Conservation (phyloP, 2,113 vertebrate genomes). For the Neotragus pygmaeus region DNA sequence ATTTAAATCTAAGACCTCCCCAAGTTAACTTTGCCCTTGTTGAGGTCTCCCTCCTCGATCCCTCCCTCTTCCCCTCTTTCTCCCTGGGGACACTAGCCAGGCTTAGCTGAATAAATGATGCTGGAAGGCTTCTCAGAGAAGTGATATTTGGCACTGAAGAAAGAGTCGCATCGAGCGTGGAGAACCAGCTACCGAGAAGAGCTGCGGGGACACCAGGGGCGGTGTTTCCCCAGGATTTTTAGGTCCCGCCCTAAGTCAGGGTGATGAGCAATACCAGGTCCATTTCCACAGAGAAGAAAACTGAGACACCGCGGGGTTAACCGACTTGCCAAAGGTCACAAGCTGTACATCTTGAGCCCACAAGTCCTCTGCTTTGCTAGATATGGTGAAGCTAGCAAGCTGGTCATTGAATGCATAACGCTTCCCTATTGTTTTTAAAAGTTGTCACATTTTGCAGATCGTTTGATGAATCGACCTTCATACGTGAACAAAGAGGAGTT, state of each 20-base stretch:
- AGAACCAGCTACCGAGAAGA: background rate
- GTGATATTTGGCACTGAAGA: background rate
- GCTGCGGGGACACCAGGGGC: background rate
- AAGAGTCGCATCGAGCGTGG: rapidly evolving
- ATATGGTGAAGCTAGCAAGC: background rate
- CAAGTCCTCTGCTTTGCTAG: background rate
- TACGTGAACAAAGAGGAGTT: background rate
- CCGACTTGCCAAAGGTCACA: background rate
- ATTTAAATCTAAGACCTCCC: background rate
- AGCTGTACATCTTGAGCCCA: background rate
- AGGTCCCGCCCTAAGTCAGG: background rate
- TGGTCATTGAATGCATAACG: background rate
- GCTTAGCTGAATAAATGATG: background rate
- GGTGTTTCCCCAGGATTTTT: background rate
- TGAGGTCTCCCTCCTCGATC: background rate
- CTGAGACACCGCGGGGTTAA: background rate
- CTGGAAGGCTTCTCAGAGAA: background rate
- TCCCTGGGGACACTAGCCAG: background rate
- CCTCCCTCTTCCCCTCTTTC: no score
- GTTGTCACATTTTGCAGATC: background rate
- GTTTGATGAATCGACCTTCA: background rate
- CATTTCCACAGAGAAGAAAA: background rate
- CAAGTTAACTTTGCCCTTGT: background rate
- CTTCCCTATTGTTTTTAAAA: background rate
- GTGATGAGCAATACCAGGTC: background rate